Evolutionary conservation across 2,797 vertebrate species (phyloP).

Genomic region (Anniella stebbinsi): DNA sequence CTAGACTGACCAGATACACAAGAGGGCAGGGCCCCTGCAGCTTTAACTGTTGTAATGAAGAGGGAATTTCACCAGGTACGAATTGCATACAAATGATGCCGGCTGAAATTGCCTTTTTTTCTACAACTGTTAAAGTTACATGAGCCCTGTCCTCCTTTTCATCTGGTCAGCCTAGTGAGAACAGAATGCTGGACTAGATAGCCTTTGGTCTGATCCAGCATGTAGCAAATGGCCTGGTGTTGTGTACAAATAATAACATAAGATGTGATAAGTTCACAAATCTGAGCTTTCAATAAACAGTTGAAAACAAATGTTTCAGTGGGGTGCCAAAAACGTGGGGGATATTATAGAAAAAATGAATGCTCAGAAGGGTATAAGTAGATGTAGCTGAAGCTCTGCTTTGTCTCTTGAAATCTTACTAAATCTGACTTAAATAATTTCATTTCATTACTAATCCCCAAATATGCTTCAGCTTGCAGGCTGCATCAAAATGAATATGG

Average conservation of each 20-base stretch:
- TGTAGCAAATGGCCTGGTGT: background rate
- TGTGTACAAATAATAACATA: background rate
- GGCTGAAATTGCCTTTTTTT: too few species aligned
- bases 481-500: background rate
- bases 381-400: background rate
- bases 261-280: background rate
- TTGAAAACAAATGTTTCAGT: background rate
- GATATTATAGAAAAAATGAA: background rate
- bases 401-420: background rate
- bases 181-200: too few species aligned
- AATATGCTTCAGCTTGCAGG: background rate
- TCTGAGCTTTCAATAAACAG: background rate
- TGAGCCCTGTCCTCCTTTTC: too few species aligned
- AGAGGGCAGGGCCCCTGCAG: too few species aligned
- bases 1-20: too few species aligned
- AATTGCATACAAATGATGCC: too few species aligned
- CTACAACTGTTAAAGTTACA: too few species aligned
- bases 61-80: too few species aligned
- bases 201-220: too few species aligned
- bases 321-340: background rate
- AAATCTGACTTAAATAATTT: background rate
- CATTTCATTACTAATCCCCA: background rate
- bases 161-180: too few species aligned
- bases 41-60: too few species aligned
- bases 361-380: background rate